phyloP scores from a whole-genome alignment of 1,140 invertebrate species.

The Brachionus rotundiformis region DNA sequence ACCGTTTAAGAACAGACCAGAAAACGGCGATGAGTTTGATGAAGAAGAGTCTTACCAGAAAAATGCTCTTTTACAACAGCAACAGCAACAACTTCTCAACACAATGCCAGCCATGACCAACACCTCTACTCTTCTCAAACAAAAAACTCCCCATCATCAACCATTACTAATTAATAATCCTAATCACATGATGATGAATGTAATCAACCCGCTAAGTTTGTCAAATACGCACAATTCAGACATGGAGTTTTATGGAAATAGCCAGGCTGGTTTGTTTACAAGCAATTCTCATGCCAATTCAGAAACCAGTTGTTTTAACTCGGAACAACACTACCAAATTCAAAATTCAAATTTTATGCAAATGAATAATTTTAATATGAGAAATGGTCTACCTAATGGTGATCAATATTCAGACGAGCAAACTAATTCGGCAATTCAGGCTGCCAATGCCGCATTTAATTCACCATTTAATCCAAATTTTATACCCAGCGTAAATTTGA shows the following conservation, averaged over 20 bases:
- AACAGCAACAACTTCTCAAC: constrained; percentile 32
- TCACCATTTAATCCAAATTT: constrained; percentile 55
- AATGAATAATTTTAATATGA: background rate
- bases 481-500: constrained; percentile 54
- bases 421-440: constrained; percentile 50
- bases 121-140: background rate
- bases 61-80: background rate
- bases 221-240: constrained; percentile 15
- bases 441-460: constrained; percentile 55
- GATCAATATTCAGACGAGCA: background rate
- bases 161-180: constrained; percentile 44
- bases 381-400: background rate
- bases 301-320: constrained; percentile 7
- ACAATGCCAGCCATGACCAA: background rate
- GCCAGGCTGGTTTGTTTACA: background rate
- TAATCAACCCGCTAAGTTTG: constrained; percentile 33
- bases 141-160: constrained; percentile 40
- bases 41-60: background rate
- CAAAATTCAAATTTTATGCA: constrained; percentile 5
- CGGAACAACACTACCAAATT: background rate
- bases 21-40: background rate
- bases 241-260: constrained; percentile 33
- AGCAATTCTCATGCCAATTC: constrained; percentile 29
- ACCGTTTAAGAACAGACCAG: background rate
- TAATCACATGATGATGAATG: constrained; percentile 50